phyloP scores from a whole-genome alignment of 2,888 invertebrate species.

The Eupelmus urozonus region DNA sequence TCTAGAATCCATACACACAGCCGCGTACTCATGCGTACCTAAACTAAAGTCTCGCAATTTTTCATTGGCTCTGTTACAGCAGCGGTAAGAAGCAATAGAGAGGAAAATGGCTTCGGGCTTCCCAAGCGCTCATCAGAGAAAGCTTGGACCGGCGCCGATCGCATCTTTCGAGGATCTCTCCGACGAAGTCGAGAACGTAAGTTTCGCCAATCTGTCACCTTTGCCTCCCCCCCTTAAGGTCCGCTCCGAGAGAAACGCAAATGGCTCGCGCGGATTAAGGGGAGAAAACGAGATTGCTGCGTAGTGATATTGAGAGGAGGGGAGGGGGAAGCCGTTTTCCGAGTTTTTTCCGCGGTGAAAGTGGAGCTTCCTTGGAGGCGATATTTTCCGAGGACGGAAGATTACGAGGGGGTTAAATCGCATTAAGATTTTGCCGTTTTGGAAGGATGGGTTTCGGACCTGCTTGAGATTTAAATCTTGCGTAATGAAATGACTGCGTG shows the following conservation, averaged over 20 bases:
- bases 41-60: slow-evolving; percentile 19
- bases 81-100: slow-evolving; percentile 57
- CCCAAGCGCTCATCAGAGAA: slow-evolving; percentile 81
- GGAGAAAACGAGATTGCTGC: too few relatives aligned
- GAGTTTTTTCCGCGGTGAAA: background rate
- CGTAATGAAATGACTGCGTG: too few relatives aligned
- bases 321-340: background rate
- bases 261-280: slow-evolving; percentile 3
- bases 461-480: too few relatives aligned
- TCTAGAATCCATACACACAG: too few relatives aligned
- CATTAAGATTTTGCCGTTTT: too few relatives aligned
- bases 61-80: slow-evolving; percentile 50
- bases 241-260: background rate
- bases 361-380: too few relatives aligned
- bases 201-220: slow-evolving; percentile 52
- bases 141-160: slow-evolving; percentile 95
- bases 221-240: background rate
- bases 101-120: slow-evolving; percentile 73
- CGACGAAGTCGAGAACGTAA: slow-evolving; percentile 84
- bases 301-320: background rate
- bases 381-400: too few relatives aligned
- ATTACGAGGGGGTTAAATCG: too few relatives aligned
- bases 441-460: too few relatives aligned
- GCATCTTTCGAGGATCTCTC: slow-evolving; percentile 95
- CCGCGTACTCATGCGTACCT: too few relatives aligned